phyloP scores from a whole-genome alignment of 2,888 invertebrate species.

The Plagiodera versicolora region DNA sequence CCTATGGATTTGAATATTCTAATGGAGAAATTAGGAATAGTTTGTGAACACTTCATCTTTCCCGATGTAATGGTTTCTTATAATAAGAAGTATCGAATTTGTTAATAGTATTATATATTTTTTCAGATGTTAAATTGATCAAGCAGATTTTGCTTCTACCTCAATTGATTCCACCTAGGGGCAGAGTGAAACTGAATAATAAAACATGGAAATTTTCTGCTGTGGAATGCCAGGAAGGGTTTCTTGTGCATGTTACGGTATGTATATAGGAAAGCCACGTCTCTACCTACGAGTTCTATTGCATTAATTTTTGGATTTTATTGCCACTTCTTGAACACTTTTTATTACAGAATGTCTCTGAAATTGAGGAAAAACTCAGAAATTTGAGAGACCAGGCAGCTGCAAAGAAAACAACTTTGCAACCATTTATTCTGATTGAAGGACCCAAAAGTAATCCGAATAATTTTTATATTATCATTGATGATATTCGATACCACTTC shows the following conservation, averaged over 20 bases:
- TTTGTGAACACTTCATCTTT: background rate
- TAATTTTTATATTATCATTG: conserved; percentile 9
- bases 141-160: background rate
- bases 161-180: background rate
- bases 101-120: conserved; percentile 7
- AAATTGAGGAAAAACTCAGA: conserved; percentile 7
- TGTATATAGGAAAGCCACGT: background rate
- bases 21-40: too few relatives aligned
- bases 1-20: too few relatives aligned
- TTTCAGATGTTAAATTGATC: conserved; percentile 8
- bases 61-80: background rate
- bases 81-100: background rate
- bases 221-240: background rate
- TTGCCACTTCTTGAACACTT: conserved; percentile 4
- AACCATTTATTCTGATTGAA: conserved; percentile 13
- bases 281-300: background rate
- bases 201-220: conserved; percentile 2
- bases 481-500: conserved; percentile 9
- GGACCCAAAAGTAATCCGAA: background rate
- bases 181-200: conserved; percentile 2
- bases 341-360: conserved; percentile 7
- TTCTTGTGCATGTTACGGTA: conserved; percentile 9
- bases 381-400: conserved; percentile 5
- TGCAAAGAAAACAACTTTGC: conserved; percentile 10
- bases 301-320: background rate